Evolutionary conservation across 1,140 invertebrate genomes (phyloP).

Genomic region (Psilanteris sp.): DNA sequence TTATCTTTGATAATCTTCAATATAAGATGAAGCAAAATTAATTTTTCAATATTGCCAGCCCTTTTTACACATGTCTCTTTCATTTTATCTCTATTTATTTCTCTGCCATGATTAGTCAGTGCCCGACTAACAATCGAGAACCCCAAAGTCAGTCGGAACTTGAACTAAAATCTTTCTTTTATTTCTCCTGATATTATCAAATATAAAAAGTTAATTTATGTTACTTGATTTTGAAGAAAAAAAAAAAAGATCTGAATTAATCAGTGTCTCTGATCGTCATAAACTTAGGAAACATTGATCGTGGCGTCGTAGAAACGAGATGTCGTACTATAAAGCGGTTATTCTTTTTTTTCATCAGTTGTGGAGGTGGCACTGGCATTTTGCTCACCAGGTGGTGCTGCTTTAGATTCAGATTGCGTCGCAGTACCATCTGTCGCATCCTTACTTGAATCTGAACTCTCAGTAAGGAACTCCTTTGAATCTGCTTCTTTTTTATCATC

Average conservation of each 20-base stretch:
- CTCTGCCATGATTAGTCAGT: conserved; percentile 4
- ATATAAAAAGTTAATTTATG: conserved; percentile 3
- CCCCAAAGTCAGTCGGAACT: conserved; percentile 28
- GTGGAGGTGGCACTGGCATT: conserved; percentile 50
- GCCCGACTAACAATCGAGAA: conserved; percentile 24
- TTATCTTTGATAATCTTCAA: too few species aligned
- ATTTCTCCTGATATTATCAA: too few species aligned
- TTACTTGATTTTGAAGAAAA: too few species aligned
- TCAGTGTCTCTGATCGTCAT: conserved; percentile 16
- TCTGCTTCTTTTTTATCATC: conserved; percentile 73
- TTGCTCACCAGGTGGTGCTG: conserved; percentile 41
- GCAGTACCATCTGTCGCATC: conserved; percentile 69
- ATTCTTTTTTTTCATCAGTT: conserved; percentile 77
- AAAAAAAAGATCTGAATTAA: conserved; percentile 12
- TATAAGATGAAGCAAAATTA: conserved; percentile 11
- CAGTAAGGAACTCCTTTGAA: conserved; percentile 61
- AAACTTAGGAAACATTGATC: conserved; percentile 42
- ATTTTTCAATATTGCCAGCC: conserved; percentile 13
- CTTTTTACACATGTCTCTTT: too few species aligned
- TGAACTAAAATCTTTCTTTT: conserved; percentile 2
- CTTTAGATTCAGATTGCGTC: conserved; percentile 48
- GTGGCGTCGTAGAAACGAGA: conserved; percentile 19
- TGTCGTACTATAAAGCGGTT: conserved; percentile 67
- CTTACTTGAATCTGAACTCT: conserved; percentile 77
- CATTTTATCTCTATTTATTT: too few species aligned